Percentiles rank a stretch among this genome's conserved stretches.
phyloP scores from a whole-genome alignment of 2,797 vertebrate species.

The Pangasius mekongensis region DNA sequence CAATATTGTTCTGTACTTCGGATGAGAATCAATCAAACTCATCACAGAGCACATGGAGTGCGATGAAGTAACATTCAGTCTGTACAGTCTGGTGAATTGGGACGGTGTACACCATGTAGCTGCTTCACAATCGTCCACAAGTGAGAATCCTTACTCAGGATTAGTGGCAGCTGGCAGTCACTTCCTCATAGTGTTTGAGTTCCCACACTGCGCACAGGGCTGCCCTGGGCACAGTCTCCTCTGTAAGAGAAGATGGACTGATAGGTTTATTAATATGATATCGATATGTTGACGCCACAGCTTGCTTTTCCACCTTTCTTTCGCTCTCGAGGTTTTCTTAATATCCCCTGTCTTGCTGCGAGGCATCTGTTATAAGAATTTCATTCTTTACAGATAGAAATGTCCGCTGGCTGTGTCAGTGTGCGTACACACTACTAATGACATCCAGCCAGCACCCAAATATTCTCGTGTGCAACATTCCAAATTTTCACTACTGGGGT shows the following conservation, averaged over 20 bases:
- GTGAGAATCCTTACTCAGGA: neutral
- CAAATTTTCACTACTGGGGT: neutral
- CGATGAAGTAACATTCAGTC: neutral
- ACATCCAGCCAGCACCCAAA: neutral
- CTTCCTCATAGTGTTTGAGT: neutral
- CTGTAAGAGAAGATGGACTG: neutral
- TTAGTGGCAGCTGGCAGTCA: neutral
- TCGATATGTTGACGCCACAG: neutral
- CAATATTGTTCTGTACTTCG: neutral
- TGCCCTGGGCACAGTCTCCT: neutral
- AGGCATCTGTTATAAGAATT: neutral
- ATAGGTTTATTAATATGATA: neutral
- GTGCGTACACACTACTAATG: neutral
- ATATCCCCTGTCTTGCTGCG: neutral
- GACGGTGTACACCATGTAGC: neutral
- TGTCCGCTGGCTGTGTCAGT: neutral
- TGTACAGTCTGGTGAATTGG: neutral
- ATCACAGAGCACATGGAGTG: neutral
- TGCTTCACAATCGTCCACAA: neutral
- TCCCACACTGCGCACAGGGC: neutral
- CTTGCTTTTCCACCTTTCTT: neutral
- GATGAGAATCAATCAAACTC: neutral
- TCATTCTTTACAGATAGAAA: neutral
- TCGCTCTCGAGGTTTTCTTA: neutral
- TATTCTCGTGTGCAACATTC: neutral